Evolutionary conservation across 2,797 vertebrate species (phyloP), one percentile per base, ranked within the genome.

Genomic region (Clarias pachynema): DNA sequence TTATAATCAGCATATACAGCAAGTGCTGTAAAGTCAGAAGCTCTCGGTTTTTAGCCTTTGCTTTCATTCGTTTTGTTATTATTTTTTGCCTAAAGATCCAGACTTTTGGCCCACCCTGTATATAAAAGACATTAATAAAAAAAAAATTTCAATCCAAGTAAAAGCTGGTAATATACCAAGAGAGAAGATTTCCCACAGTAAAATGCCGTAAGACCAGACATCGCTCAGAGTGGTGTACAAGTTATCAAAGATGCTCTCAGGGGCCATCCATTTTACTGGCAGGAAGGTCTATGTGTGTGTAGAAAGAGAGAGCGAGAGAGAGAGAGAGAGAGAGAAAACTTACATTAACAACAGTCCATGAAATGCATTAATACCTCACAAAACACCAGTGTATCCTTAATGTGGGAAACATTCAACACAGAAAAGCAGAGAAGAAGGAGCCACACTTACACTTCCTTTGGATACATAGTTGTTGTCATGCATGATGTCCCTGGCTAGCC

Each of bases 241-340:
- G 91, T 99, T 99, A 93, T 99, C 98, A 83, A 99, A 99, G 92
- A 99, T 99, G 87, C 98, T 99, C 92, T 99, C 98, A 0, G 98
- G 98, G 24, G 98, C 98, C 98, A 99, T 99, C 98, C 98, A 99
- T 93, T 99, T 99, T 86, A 99, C 98, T 0, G 98, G 98, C 53
- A 99, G 96, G 79, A 99, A 99, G 5, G 98, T 99, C 98, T 99
- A 91, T 49, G 62, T 53, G 66, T 80, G 79, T 22, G 29, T 6
- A 1, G 7, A 65, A 1, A 29, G 1, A 16, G 14, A 7, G 4
- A 44, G 2, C 53, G 8, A 44, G 20, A n/a, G 69, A 44, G 37
- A n/a, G 68, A 70, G 34, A 72, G 69, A 72, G 20, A 40, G 34
- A 70, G 20, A 44, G 37, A 70, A 20, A 70, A 16, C 5, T 9